These are phyloP conservation scores for Agapornis roseicollis DNA, from an alignment of 2,113 vertebrate species.

Conservation along the genomic window DNA sequence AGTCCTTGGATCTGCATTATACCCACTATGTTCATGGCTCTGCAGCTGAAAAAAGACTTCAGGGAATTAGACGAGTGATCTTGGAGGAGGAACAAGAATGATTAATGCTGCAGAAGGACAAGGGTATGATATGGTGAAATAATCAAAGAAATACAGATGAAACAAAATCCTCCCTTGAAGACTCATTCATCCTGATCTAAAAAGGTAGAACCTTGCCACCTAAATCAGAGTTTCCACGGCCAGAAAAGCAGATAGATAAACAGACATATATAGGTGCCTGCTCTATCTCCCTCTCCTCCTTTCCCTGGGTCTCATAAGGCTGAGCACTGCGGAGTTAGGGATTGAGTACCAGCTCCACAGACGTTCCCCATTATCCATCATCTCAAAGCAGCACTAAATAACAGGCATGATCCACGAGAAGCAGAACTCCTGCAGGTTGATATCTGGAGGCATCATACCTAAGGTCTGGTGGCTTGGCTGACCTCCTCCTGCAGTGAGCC, in stretches of 20 bases:
- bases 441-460: background rate
- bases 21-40: background rate
- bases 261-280: background rate
- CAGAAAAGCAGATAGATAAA: background rate
- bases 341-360: background rate
- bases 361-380: background rate
- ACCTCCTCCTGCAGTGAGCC: background rate
- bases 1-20: background rate
- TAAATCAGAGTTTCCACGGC: background rate
- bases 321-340: background rate
- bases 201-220: constrained; percentile 6
- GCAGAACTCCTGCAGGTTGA: background rate
- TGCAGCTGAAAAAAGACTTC: background rate
- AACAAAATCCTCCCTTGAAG: constrained; percentile 42
- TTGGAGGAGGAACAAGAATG: background rate
- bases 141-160: constrained; percentile 47
- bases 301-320: background rate
- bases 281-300: background rate
- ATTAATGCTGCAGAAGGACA: background rate
- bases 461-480: background rate
- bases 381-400: background rate
- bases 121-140: background rate
- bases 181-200: constrained; percentile 39
- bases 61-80: background rate
- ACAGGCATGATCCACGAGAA: rapidly evolving